Evolutionary conservation across 2,797 vertebrate species (phyloP).

Genomic region (Molossus alvarezi): DNA sequence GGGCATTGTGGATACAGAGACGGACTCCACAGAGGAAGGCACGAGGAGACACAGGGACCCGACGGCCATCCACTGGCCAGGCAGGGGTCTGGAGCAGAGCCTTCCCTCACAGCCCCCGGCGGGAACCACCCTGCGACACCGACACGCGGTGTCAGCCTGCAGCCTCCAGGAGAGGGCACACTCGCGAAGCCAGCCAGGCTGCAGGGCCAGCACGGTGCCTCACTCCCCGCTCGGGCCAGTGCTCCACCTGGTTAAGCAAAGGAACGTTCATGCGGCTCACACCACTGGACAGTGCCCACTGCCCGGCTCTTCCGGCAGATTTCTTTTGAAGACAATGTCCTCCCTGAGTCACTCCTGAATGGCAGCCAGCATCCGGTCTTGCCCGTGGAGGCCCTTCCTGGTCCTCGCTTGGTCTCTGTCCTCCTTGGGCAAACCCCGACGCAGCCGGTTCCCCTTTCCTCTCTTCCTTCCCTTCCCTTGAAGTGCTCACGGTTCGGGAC

Average conservation of each 20-base stretch:
- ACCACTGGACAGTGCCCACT: background rate
- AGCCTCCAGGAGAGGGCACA: background rate
- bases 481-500: background rate
- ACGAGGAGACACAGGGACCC: background rate
- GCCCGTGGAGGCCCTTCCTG: accelerated
- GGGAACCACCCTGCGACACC: background rate
- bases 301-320: background rate
- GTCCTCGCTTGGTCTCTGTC: background rate
- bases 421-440: background rate
- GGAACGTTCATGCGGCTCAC: background rate
- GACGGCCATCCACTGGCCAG: background rate
- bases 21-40: background rate
- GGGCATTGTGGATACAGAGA: background rate
- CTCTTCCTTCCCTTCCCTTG: background rate
- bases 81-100: background rate
- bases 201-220: background rate
- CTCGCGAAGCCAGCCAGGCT: background rate
- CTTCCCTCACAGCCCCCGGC: background rate
- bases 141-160: background rate
- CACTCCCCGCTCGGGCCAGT: too few species aligned
- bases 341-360: background rate
- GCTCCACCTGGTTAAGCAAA: background rate
- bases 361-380: background rate
- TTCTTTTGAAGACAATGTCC: background rate
- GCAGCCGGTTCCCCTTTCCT: background rate